phyloP scores from a whole-genome alignment of 2,113 vertebrate genomes.

The Craseonycteris thonglongyai region DNA sequence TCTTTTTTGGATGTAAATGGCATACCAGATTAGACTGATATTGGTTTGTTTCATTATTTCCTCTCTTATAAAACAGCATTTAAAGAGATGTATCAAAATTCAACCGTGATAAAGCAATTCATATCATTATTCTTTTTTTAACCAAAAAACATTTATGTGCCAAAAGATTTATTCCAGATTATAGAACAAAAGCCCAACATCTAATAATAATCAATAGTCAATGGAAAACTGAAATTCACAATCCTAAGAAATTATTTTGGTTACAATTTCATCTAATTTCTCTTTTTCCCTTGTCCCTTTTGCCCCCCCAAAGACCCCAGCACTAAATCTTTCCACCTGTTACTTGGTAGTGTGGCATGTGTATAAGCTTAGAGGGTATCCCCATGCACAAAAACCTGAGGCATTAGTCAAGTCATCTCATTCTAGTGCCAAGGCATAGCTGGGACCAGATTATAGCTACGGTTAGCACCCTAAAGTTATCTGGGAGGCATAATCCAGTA shows the following conservation, averaged over 20 bases:
- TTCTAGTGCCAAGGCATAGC: neutral
- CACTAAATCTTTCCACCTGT: neutral
- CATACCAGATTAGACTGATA: neutral
- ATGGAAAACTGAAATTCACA: conserved; percentile 1
- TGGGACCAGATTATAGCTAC: neutral
- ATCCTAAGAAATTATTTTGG: neutral
- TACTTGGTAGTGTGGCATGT: neutral
- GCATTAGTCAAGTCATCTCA: neutral
- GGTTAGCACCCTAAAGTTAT: neutral
- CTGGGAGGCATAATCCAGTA: neutral
- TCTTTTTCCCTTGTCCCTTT: neutral
- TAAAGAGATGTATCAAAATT: neutral
- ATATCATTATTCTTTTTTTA: neutral
- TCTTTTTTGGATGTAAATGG: neutral
- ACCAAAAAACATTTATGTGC: neutral
- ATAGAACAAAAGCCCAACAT: neutral
- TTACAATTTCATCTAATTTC: neutral
- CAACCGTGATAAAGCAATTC: neutral
- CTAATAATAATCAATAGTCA: neutral
- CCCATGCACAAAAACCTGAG: neutral
- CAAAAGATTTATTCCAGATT: neutral
- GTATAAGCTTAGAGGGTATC: neutral
- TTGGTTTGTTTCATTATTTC: neutral
- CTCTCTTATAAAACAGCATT: neutral
- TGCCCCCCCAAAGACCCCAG: neutral